These are phyloP conservation scores for Pteromalus puparum DNA, from an alignment of 1,140 invertebrate species.

Conservation along the genomic window DNA sequence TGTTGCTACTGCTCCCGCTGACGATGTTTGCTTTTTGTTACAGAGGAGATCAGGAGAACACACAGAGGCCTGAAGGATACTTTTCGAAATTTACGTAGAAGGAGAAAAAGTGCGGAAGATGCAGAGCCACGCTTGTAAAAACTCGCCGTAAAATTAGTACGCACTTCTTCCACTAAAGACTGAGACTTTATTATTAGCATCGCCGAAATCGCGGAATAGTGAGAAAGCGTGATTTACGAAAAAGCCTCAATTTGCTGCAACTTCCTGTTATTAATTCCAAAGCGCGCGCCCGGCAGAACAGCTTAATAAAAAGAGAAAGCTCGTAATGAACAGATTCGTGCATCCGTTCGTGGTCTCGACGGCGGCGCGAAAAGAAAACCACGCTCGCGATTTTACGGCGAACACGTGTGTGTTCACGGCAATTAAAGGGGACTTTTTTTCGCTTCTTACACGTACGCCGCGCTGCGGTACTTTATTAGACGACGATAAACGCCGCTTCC, in stretches of 20 bases:
- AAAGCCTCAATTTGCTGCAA: constrained; percentile 6
- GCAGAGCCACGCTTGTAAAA: not conserved
- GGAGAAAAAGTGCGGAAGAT: too few species aligned
- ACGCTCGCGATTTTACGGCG: constrained; percentile 14
- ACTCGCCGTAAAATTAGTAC: not conserved
- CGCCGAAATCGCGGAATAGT: not conserved
- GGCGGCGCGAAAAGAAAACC: not conserved
- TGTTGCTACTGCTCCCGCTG: not conserved
- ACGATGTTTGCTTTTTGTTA: not conserved
- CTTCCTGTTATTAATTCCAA: constrained; percentile 33
- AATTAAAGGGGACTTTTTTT: constrained; percentile 27
- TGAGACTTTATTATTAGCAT: not conserved
- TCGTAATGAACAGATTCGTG: constrained; percentile 14
- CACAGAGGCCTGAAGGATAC: not conserved
- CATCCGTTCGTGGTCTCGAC: not conserved
- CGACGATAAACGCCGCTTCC: constrained; percentile 10
- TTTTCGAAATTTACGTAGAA: not conserved
- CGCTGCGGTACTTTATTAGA: constrained; percentile 28
- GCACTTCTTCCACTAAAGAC: not conserved
- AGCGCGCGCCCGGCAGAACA: not conserved
- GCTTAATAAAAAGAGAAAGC: constrained; percentile 36
- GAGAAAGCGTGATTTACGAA: constrained; percentile 23
- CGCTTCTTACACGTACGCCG: not conserved
- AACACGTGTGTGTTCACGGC: constrained; percentile 8
- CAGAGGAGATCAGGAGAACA: not conserved